These are phyloP conservation scores for Seladonia tumulorum DNA, from an alignment of 2,888 invertebrate genomes.

Conservation along the genomic window DNA sequence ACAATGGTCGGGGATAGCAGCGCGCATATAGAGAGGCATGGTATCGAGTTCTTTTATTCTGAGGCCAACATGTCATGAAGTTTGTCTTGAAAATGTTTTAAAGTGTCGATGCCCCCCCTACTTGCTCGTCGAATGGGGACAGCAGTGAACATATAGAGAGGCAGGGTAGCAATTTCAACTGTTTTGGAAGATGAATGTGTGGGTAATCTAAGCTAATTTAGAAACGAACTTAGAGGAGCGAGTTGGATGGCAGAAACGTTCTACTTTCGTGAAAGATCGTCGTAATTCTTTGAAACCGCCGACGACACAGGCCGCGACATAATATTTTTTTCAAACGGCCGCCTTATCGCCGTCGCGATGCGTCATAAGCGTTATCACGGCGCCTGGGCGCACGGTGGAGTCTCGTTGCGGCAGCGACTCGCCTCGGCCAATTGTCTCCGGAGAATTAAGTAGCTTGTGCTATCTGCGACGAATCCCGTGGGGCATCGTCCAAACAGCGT, in stretches of 20 bases:
- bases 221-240: not conserved
- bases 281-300: conserved; percentile 31
- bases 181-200: no score
- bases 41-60: no score
- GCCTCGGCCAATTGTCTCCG: conserved; percentile 38
- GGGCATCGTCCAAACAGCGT: not conserved
- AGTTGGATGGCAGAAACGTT: not conserved
- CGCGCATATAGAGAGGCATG: not conserved
- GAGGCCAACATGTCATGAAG: no score
- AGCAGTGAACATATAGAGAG: no score
- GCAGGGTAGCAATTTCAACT: no score
- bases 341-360: conserved; percentile 60
- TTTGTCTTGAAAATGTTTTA: no score
- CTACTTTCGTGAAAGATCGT: conserved; percentile 1
- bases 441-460: conserved; percentile 47
- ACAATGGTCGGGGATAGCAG: not conserved
- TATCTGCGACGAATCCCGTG: conserved; percentile 3
- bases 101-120: no score
- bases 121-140: no score
- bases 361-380: conserved; percentile 60
- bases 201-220: not conserved
- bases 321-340: conserved; percentile 55
- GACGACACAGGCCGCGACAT: conserved; percentile 27
- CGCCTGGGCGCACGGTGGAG: conserved; percentile 33
- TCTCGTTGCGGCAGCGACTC: conserved; percentile 32